A percentile compares a stretch with the other conserved stretches of the same genome.
Conservation (phyloP, 2,797 vertebrate genomes). For the Centroberyx gerrardi region DNA sequence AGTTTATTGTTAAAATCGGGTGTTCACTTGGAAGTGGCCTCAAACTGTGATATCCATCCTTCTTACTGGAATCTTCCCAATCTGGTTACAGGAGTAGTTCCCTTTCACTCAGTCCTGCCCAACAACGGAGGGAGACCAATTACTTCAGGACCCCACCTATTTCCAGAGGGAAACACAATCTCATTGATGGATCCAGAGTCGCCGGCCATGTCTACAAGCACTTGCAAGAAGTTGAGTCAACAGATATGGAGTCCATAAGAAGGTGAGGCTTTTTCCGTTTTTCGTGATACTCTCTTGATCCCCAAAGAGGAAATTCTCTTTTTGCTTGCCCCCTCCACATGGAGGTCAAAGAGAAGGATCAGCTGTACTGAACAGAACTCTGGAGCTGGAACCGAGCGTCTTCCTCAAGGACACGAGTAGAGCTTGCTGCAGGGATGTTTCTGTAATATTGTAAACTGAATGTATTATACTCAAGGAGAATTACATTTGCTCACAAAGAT, state of each 20-base stretch:
- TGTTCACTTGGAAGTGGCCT: conserved; percentile 9
- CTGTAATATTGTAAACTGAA: too few relatives aligned
- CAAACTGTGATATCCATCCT: conserved; percentile 13
- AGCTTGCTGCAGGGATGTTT: too few relatives aligned
- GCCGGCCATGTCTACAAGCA: conserved; percentile 83
- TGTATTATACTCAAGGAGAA: neutral
- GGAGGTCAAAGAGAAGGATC: conserved; percentile 34
- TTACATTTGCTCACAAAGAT: neutral
- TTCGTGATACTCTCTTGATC: conserved; percentile 32
- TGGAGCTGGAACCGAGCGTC: neutral
- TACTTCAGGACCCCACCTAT: conserved; percentile 83
- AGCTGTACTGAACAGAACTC: neutral
- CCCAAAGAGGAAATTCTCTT: conserved; percentile 22
- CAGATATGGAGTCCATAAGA: conserved; percentile 77
- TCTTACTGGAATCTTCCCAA: conserved; percentile 7
- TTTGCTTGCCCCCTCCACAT: neutral
- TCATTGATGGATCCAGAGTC: conserved; percentile 77
- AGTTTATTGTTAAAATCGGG: conserved; percentile 6
- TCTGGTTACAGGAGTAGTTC: conserved; percentile 80
- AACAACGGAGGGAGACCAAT: conserved; percentile 69
- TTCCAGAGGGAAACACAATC: conserved; percentile 79
- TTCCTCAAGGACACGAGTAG: neutral
- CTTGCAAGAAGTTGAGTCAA: conserved; percentile 82
- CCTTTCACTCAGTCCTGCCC: conserved; percentile 80
- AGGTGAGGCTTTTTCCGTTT: conserved; percentile 71